Evolutionary conservation across 2,797 vertebrate genomes (phyloP), one percentile per base, ranked within the genome.

Genomic region (Momotus momota): DNA sequence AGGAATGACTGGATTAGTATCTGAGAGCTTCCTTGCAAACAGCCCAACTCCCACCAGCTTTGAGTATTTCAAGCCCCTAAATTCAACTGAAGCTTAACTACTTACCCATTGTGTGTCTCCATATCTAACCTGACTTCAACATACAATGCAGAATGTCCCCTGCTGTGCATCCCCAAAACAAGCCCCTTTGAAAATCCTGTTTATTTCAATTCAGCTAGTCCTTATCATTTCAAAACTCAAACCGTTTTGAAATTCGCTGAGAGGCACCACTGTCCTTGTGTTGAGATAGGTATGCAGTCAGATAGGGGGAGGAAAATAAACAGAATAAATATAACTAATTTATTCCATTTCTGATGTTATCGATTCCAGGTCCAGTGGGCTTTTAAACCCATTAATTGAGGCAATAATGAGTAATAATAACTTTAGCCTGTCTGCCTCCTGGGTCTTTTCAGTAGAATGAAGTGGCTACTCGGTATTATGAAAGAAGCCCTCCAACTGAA

Each of bases 391-490:
- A 0, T 54, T 96, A 95, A 95, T 79, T 89, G 78, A 92, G 69
- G 71, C 51, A 90, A 92, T 90, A 83, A 62, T 73, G 75, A 84
- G 66, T 41, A 94, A 94, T 95, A 92, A 96, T 81, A 91, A 61
- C 73, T 88, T 94, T 8, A 78, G 67, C n/a, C 65, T 69, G 20
- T 89, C 71, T 92, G 27, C 67, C 83, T 91, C 78, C 74, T 85
- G 83, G 29, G 88, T 86, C 83, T 92, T 81, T 67, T 61, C 61
- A 80, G 38, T 19, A 87, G 41, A 57, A 58, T 61, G 61, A 78
- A 60, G 31, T 81, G 52, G 20, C 14, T 62, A 49, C 41, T 60
- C 71, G 51, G 12, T 35, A 25, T 41, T 26, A 29, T 6, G 55
- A 70, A 70, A 67, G 35, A 70, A 91, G 13, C 4, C n/a, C 45